Evolutionary conservation across 2,888 invertebrate species (phyloP), one percentile per base, ranked within the genome.

Genomic region (Poecilobothrus nobilitatus): DNA sequence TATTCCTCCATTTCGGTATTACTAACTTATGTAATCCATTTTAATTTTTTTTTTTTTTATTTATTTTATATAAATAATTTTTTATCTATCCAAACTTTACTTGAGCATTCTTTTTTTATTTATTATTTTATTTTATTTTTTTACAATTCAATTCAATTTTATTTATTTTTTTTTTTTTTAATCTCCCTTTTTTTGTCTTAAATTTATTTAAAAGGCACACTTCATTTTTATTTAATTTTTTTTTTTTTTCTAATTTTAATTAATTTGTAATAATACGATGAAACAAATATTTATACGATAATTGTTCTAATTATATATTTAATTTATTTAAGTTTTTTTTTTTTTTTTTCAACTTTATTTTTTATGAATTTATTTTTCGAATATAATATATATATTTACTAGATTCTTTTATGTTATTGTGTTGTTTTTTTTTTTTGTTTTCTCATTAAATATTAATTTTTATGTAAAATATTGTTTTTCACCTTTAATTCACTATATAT

Each of bases 11-110:
- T 53, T 53, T 53, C 15, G 53, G 53, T n/a, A 53, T 53, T 53
- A 53, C 53, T 53, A 53, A 53, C 53, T 53, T 53, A 53, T 53
- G 53, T 53, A 53, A 53, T 53, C 53, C 53, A 53, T 53, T 53
- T 53, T 53, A 53, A 53, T 53, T 53, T 53, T 53, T 53, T 44
- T 15, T 15, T 44, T 44, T 53, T 18, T 18, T 18, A 6, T 53
- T 53, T 53, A 18, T 53, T 12, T n/a, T 53, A 6, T 53, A 6
- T 15, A 53, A 18, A 53, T 53, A 15, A 53, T 53, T 53, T 53
- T 53, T 18, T 53, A 41, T 41, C 15, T 41, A 53, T 53, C 53
- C 53, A 53, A 53, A 53, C n/a, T 53, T n/a, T 53, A 53, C 18
- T 53, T 15, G 1, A 15, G 18, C 53, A 53, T 53, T 53, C 15